phyloP scores from a whole-genome alignment of 2,797 vertebrate genomes.

The Arremon brunneinucha region DNA sequence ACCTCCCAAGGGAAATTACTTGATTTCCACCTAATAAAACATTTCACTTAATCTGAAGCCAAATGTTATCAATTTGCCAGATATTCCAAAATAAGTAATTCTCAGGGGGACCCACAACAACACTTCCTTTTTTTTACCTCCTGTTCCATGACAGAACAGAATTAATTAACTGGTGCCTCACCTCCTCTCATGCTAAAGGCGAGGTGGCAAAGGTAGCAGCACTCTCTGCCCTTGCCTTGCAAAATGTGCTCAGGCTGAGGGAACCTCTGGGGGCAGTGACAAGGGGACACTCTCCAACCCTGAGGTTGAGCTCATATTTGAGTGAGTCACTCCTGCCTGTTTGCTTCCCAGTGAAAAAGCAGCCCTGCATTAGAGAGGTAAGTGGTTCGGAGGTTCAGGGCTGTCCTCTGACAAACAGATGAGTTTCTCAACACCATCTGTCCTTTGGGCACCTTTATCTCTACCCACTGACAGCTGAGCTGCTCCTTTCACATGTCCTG shows the following conservation, averaged over 20 bases:
- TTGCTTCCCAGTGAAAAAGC: not conserved
- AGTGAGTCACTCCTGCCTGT: not conserved
- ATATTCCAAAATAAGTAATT: not conserved
- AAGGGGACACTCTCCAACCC: accelerated
- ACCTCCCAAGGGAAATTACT: not conserved
- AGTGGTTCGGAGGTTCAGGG: not conserved
- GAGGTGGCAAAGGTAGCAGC: accelerated
- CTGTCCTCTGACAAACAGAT: not conserved
- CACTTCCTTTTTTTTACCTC: not conserved
- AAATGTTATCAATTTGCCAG: slow-evolving; percentile 3
- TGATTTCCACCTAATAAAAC: slow-evolving; percentile 17
- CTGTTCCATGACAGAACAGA: not conserved
- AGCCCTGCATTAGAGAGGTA: not conserved
- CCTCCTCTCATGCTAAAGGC: not conserved
- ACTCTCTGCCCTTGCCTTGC: not conserved
- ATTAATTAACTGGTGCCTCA: not conserved
- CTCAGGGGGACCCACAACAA: not conserved
- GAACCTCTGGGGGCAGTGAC: not conserved
- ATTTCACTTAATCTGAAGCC: slow-evolving; percentile 1
- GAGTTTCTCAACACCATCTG: not conserved
- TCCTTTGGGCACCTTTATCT: not conserved
- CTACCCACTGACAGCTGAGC: not conserved
- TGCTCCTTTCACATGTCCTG: accelerated
- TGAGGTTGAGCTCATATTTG: accelerated
- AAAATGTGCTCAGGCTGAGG: not conserved